Conservation (phyloP, 2,888 invertebrate genomes). For the Acronicta aceris region DNA sequence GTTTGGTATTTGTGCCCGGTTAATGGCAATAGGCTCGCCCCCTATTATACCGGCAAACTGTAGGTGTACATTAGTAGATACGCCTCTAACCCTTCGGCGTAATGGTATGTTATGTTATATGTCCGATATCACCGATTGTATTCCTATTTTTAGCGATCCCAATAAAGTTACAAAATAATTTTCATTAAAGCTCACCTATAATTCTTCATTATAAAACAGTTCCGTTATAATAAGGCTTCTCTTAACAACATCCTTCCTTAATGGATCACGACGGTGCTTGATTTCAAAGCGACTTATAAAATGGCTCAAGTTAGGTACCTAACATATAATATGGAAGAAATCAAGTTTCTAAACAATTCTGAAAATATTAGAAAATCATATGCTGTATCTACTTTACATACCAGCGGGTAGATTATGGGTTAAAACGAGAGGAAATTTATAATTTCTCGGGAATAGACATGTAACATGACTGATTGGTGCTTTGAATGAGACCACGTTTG, state of each 20-base stretch:
- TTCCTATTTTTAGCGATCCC: too few relatives aligned
- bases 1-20: too few relatives aligned
- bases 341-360: constrained; percentile 29
- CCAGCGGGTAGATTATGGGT: constrained; percentile 12
- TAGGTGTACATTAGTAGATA: too few relatives aligned
- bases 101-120: too few relatives aligned
- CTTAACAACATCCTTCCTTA: constrained; percentile 39
- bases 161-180: neutral
- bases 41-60: too few relatives aligned
- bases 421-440: constrained; percentile 6
- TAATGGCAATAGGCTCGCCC: too few relatives aligned
- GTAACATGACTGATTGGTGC: constrained; percentile 21
- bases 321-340: constrained; percentile 16
- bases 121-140: too few relatives aligned
- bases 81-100: too few relatives aligned
- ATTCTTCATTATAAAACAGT: constrained; percentile 2
- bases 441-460: constrained; percentile 21
- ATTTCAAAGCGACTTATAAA: constrained; percentile 17
- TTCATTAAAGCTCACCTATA: constrained; percentile 2
- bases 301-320: constrained; percentile 21
- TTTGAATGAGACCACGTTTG: constrained; percentile 26
- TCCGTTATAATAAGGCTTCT: constrained; percentile 34
- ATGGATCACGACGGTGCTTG: constrained; percentile 32
- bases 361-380: constrained; percentile 36
- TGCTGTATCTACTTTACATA: constrained; percentile 13